A percentile compares a stretch with the other conserved stretches of the same genome.
phyloP scores from a whole-genome alignment of 2,113 vertebrate species.

The Lophotis ruficrista region DNA sequence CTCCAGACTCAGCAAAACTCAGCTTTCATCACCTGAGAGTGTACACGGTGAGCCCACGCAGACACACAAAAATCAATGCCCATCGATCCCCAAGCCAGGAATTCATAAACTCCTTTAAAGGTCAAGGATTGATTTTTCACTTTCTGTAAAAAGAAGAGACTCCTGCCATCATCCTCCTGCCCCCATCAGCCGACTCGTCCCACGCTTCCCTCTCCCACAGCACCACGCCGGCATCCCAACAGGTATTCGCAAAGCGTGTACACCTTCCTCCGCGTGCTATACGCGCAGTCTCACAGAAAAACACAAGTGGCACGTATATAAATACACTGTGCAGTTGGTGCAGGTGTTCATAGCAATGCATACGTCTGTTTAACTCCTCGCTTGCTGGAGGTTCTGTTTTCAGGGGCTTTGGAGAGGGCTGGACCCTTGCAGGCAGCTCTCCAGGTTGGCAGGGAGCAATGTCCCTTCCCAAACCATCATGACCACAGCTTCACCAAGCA shows the following conservation, averaged over 20 bases:
- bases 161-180: slow-evolving; percentile 38
- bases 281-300: accelerated
- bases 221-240: accelerated
- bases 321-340: not conserved
- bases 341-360: not conserved
- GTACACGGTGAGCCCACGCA: slow-evolving; percentile 54
- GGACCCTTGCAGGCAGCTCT: not conserved
- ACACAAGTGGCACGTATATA: accelerated
- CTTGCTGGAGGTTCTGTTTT: not conserved
- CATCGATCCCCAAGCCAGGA: slow-evolving; percentile 77
- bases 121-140: slow-evolving; percentile 80
- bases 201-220: not conserved
- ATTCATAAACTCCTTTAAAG: slow-evolving; percentile 85
- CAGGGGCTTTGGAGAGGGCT: no score
- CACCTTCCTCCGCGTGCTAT: accelerated
- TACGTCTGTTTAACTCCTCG: not conserved
- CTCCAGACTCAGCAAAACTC: slow-evolving; percentile 65
- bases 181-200: not conserved
- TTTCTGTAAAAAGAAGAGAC: slow-evolving; percentile 68
- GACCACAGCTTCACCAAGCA: not conserved
- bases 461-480: no score
- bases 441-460: not conserved
- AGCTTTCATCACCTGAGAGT: slow-evolving; percentile 56
- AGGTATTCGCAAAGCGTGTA: accelerated
- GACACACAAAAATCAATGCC: slow-evolving; percentile 74